Conservation (phyloP, 2,888 invertebrate species). For the Metacarcinus magister region DNA sequence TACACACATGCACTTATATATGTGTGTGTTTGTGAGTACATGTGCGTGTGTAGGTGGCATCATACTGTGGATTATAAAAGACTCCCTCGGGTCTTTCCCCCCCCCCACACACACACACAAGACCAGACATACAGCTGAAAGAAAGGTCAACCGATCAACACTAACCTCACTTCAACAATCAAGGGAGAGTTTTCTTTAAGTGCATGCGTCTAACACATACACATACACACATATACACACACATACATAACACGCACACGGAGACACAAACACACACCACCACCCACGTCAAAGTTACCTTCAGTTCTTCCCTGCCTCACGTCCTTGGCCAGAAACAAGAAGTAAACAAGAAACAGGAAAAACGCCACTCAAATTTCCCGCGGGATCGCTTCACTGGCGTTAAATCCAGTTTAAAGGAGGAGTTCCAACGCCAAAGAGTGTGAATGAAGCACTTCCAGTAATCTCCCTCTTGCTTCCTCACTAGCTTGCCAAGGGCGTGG, state of each 20-base stretch:
- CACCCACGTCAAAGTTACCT: background rate
- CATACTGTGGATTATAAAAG: too few species aligned
- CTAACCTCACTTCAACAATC: background rate
- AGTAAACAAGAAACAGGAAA: background rate
- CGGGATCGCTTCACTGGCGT: constrained; percentile 21
- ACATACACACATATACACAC: background rate
- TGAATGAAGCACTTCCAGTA: background rate
- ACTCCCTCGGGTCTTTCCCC: too few species aligned
- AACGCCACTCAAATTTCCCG: background rate
- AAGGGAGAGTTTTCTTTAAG: background rate
- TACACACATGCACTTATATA: background rate
- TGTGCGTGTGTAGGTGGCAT: too few species aligned
- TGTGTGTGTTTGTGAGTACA: background rate
- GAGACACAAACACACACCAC: background rate
- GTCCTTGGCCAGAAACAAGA: background rate
- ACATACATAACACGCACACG: background rate
- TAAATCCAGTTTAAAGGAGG: background rate
- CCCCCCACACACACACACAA: background rate
- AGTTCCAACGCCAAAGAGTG: background rate
- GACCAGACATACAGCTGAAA: background rate
- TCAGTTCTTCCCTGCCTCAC: background rate
- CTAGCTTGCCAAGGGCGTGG: background rate
- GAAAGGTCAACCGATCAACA: background rate
- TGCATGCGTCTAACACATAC: background rate
- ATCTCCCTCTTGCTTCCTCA: background rate